Base-by-base conservation (phyloP, 2,888 invertebrate genomes). In the Tupiocoris notatus region DNA sequence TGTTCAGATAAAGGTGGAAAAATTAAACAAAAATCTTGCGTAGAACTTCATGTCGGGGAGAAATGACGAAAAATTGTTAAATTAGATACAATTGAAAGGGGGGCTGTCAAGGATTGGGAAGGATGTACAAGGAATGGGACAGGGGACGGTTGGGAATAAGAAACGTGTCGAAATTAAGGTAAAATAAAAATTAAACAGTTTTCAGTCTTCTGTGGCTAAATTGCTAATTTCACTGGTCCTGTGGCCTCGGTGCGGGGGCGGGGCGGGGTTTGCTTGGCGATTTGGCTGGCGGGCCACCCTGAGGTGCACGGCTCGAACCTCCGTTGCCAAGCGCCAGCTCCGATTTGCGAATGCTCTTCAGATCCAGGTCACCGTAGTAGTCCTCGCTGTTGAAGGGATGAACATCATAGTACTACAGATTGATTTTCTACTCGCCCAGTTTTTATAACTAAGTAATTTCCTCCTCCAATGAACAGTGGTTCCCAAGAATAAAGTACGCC, bases 281-380 rank as follows among this genome's bases (percentile, higher is more conserved):
- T 75, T 81, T 21, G 75, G 76, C 68, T 58, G 77, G 76, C 20
- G 79, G 61, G 78, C 83, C 85, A 83, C 84, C 86, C 83, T 88
- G 87, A 83, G 84, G 81, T 83, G 83, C 84, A 83, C 82, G 82
- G 77, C 76, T 86, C 82, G 89, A 88, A 84, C 86, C 86, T 82
- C 89, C 88, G 83, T 92, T 88, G 82, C 94, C 94, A 83, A 93
- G 89, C 84, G 93, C 89, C 82, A 94, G 90, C 86, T 95, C 95
- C 86, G 93, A 93, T 90, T 95, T 95, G 87, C 94, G 91, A 90
- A 95, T 93, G 87, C 91, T 89, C 91, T 95, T 95, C 88, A 95
- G 88, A 87, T 95, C 95, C 90, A 95, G 87, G 86, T 95, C 95
- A 82, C 95, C 95, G 84, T 95, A 95, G 90, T 95, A 95, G 91